These are phyloP conservation scores for Aegypius monachus DNA, from an alignment of 2,113 vertebrate genomes.

Conservation along the genomic window DNA sequence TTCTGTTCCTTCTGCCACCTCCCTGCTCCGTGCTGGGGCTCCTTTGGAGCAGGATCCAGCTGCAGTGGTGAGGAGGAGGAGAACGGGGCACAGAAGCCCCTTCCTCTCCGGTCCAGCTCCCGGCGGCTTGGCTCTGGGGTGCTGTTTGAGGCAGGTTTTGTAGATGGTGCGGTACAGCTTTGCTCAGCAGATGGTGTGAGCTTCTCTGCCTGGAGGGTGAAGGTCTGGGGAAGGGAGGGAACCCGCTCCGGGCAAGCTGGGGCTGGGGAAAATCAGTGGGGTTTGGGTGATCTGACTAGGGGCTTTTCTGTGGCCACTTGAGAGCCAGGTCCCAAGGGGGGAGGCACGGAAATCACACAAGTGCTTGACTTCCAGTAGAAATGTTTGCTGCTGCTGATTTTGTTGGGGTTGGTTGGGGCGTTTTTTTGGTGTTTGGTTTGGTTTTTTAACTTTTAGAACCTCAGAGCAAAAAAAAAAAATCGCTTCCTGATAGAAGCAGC, in stretches of 20 bases:
- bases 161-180: not conserved
- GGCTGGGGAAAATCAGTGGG: not conserved
- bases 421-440: not conserved
- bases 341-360: not conserved
- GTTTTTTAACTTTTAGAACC: not conserved
- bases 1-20: not conserved
- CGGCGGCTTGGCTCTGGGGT: rapidly evolving
- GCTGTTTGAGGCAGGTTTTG: not conserved
- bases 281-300: not conserved
- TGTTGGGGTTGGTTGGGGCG: no score
- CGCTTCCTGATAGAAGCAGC: not conserved
- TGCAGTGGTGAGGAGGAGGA: no score
- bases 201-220: not conserved
- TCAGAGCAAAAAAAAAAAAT: not conserved
- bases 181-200: not conserved
- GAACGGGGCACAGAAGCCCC: rapidly evolving
- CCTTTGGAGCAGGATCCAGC: rapidly evolving
- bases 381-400: not conserved
- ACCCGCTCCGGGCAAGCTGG: not conserved
- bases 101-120: not conserved
- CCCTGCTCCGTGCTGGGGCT: rapidly evolving
- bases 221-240: not conserved
- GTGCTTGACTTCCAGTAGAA: not conserved
- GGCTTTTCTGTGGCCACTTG: not conserved
- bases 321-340: no score